Evolutionary conservation across 2,113 vertebrate genomes (phyloP), one percentile per base, ranked within the genome.

Genomic region (Corythaixoides concolor): DNA sequence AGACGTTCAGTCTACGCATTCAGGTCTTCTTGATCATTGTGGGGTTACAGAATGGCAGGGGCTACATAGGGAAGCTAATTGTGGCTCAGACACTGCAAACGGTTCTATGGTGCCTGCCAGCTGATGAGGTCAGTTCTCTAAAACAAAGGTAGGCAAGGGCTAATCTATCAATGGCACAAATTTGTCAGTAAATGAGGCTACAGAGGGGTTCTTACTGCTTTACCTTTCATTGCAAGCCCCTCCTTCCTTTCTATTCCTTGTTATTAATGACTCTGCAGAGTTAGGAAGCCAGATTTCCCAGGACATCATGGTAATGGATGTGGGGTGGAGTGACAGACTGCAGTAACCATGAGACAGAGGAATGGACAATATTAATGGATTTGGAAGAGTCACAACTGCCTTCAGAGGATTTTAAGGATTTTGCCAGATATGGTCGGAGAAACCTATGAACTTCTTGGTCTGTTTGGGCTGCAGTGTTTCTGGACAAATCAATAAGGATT

Each of bases 101-200:
- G 58, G 73, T 35, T 93, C 78, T 35, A 68, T 2, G 23, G 77
- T 85, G 80, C 66, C 62, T 79, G 80, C 77, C 90, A 92, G 83
- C 49, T 92, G 92, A 90, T 84, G 90, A 94, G 88, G 76, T 93
- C 94, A 87, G 62, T 24, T 33, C 49, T 53, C 75, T 84, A 35
- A 89, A 86, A 87, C 68, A 73, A 92, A 93, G 83, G 84, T 75
- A 96, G 89, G 73, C 60, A 77, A 81, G 52, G 58, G 60, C 72
- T 92, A 85, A 94, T 91, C 86, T 89, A 85, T 94, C 89, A 85
- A 3, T 58, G 69, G 91, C 77, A 91, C 10, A 60, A 49, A 89
- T 72, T 41, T 76, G 30, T 66, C 11, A 0, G 53, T 75, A 89
- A 93, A 85, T 73, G 66, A 93, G 17, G 62, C 81, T 91, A 26